phyloP scores from a whole-genome alignment of 2,113 vertebrate genomes.

The Sisor rabdophorus region DNA sequence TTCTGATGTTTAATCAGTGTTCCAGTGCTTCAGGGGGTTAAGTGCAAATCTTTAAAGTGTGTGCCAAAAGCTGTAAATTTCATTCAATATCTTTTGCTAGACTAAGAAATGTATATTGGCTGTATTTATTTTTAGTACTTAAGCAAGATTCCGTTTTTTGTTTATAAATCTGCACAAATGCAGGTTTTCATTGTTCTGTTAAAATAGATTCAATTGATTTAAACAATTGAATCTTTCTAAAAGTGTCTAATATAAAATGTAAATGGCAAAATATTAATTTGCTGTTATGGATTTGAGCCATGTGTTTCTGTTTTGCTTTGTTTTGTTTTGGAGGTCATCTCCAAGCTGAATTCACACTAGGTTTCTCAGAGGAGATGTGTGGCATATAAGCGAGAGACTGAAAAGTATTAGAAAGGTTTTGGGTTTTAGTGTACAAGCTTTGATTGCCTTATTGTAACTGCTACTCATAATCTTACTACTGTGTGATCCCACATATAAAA shows the following conservation, averaged over 20 bases:
- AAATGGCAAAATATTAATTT: not conserved
- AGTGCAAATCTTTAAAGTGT: not conserved
- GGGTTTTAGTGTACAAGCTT: not conserved
- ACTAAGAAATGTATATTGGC: not conserved
- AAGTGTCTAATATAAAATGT: not conserved
- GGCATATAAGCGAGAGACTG: not conserved
- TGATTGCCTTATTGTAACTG: not conserved
- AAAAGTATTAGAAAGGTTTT: no score
- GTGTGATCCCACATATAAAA: not conserved
- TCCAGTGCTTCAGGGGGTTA: not conserved
- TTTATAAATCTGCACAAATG: not conserved
- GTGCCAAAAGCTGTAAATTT: not conserved
- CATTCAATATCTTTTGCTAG: not conserved
- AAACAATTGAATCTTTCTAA: conserved; percentile 10
- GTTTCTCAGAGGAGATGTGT: not conserved
- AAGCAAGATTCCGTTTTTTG: not conserved
- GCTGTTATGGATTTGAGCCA: not conserved
- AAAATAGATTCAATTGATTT: conserved; percentile 48
- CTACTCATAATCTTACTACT: not conserved
- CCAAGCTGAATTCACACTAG: not conserved
- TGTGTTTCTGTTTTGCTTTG: not conserved
- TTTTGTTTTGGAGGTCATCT: not conserved
- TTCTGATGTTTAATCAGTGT: not conserved
- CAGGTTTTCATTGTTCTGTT: conserved; percentile 20
- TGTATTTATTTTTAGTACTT: not conserved